A percentile compares a stretch with the other conserved stretches of the same genome.
These are phyloP conservation scores for Diadema setosum DNA, from an alignment of 35 echinoderm and acorn worm species.

Conservation along the genomic window DNA sequence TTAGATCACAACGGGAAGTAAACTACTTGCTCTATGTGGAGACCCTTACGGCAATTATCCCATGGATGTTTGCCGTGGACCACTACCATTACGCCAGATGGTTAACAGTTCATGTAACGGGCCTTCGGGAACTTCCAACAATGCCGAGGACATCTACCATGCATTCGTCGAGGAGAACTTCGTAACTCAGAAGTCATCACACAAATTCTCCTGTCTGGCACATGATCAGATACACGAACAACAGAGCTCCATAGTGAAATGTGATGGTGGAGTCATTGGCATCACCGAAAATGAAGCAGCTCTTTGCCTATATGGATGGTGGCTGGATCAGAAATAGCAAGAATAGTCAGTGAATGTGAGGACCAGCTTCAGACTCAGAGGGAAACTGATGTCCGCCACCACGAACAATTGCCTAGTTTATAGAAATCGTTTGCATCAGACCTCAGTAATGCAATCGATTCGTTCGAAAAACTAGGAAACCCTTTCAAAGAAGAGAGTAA, in stretches of 20 bases:
- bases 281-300: slow-evolving; percentile 57
- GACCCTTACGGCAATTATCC: neutral
- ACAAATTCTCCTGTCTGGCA: slow-evolving; percentile 58
- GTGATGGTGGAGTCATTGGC: slow-evolving; percentile 38
- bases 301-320: slow-evolving; percentile 61
- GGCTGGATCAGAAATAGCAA: slow-evolving; percentile 61
- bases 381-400: too few relatives aligned
- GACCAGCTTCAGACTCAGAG: too few relatives aligned
- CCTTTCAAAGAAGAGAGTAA: too few relatives aligned
- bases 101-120: slow-evolving; percentile 12
- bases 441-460: too few relatives aligned
- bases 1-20: neutral
- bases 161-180: slow-evolving; percentile 45
- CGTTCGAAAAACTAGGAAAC: too few relatives aligned
- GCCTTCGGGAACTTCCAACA: slow-evolving; percentile 29
- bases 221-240: slow-evolving; percentile 71
- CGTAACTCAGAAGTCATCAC: slow-evolving; percentile 23
- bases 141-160: neutral
- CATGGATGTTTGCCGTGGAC: slow-evolving; percentile 59
- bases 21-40: slow-evolving; percentile 37
- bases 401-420: too few relatives aligned
- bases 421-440: too few relatives aligned
- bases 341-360: slow-evolving; percentile 54
- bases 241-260: slow-evolving; percentile 47
- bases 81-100: slow-evolving; percentile 47